A percentile compares a stretch with the other conserved stretches of the same genome.
Evolutionary conservation across 2,113 vertebrate species (phyloP).

Genomic region (Spheniscus mendiculus): DNA sequence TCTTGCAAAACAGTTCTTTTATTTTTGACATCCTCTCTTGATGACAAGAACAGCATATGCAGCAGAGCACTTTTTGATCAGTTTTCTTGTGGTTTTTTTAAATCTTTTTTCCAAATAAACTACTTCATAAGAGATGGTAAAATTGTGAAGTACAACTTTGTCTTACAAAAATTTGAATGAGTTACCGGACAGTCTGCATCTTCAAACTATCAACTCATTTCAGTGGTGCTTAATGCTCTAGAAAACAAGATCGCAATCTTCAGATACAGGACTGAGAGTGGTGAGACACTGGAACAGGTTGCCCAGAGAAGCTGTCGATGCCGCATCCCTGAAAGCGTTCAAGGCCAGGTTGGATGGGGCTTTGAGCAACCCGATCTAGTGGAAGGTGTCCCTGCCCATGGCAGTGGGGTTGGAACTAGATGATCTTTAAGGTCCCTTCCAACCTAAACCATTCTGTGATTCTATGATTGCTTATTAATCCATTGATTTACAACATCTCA

Average conservation of each 20-base stretch:
- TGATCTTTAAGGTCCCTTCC: too few species aligned
- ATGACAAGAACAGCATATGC: not conserved
- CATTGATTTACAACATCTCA: not conserved
- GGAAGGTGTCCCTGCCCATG: too few species aligned
- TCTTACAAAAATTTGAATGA: not conserved
- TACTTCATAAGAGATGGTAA: not conserved
- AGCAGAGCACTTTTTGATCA: not conserved
- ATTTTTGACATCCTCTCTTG: not conserved
- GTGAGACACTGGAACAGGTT: too few species aligned
- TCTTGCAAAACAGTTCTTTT: not conserved
- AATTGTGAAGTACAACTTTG: not conserved
- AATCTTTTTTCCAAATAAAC: not conserved
- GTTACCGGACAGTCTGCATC: not conserved
- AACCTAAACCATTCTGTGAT: too few species aligned
- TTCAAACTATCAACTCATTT: not conserved
- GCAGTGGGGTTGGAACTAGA: too few species aligned
- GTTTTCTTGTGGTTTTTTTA: not conserved
- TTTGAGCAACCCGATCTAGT: too few species aligned
- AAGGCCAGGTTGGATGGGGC: too few species aligned
- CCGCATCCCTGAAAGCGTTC: too few species aligned
- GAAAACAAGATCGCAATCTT: not conserved
- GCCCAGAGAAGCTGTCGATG: too few species aligned
- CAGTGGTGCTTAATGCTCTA: not conserved
- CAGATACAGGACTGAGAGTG: not conserved
- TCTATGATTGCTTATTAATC: not conserved